A percentile compares a stretch with the other conserved stretches of the same genome.
Conservation (phyloP, 2,113 vertebrate genomes). For the Microtus pennsylvanicus region DNA sequence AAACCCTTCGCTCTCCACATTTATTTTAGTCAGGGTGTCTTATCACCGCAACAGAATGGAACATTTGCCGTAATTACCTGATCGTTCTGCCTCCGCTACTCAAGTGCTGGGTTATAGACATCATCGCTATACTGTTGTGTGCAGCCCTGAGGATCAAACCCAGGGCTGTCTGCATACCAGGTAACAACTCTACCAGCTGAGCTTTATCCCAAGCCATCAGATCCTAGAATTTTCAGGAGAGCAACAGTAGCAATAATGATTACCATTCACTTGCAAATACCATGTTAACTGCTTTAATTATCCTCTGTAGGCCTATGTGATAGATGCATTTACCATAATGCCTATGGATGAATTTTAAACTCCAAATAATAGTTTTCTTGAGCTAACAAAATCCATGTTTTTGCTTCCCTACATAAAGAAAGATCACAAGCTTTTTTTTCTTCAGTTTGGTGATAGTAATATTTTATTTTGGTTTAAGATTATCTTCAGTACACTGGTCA, state of each 20-base stretch:
- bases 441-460: neutral
- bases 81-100: neutral
- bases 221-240: neutral
- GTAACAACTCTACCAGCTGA: neutral
- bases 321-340: neutral
- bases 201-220: neutral
- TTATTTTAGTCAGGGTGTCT: too few relatives aligned
- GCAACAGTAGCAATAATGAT: neutral
- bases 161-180: neutral
- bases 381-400: constrained; percentile 40
- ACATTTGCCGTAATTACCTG: too few relatives aligned
- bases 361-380: neutral
- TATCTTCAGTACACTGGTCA: constrained; percentile 8
- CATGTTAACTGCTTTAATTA: neutral
- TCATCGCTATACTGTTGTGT: neutral
- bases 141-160: neutral
- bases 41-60: neutral
- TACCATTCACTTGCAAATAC: neutral
- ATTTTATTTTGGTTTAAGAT: constrained; percentile 32
- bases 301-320: neutral
- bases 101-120: neutral
- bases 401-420: neutral
- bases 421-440: neutral
- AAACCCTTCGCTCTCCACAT: neutral
- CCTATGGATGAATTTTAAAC: neutral